Evolutionary conservation across 2,113 vertebrate genomes (phyloP), one percentile per base, ranked within the genome.

Genomic region (Lipophrys pholis): DNA sequence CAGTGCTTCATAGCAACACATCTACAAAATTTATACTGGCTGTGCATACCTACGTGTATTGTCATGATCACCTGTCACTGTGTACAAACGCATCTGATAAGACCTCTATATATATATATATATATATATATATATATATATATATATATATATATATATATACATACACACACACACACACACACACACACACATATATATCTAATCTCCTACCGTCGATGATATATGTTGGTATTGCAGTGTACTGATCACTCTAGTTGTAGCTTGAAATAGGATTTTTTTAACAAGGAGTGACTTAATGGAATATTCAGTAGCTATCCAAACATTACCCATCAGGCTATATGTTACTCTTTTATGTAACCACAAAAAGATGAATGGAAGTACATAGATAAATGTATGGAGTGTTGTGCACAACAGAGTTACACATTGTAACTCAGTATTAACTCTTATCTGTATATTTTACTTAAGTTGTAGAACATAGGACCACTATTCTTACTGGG

Each of bases 381-480:
- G 69, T 74, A 76, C 65, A 73, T 92, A 87, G 81, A 87, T 89
- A 80, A 54, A 72, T 87, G 83, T 91, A 88, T 84, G 70, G 84
- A 85, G 86, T 91, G 82, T 87, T 60, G 84, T 87, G 84, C 87
- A 87, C 78, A 91, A 69, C 56, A 66, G 83, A 77, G 90, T 81
- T 85, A 88, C 73, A 86, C 75, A 81, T 84, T 83, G 87, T 90
- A 90, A 80, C 86, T 73, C 77, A 8, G 60, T 84, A 80, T 76
- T 80, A 88, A 80, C 77, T 79, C 63, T 30, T 81, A 73, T 84
- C 72, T 83, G 74, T 89, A 84, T 81, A 84, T 86, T 90, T 90
- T 64, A 82, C 61, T 89, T 89, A 89, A 73, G 79, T 76, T 85
- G 88, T 93, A 91, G 92, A 89, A 80, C 84, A 79, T 85, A 90